Evolutionary conservation across 2,113 vertebrate genomes (phyloP), one percentile per base, ranked within the genome.

Genomic region (Forbesichthys papilliferus): DNA sequence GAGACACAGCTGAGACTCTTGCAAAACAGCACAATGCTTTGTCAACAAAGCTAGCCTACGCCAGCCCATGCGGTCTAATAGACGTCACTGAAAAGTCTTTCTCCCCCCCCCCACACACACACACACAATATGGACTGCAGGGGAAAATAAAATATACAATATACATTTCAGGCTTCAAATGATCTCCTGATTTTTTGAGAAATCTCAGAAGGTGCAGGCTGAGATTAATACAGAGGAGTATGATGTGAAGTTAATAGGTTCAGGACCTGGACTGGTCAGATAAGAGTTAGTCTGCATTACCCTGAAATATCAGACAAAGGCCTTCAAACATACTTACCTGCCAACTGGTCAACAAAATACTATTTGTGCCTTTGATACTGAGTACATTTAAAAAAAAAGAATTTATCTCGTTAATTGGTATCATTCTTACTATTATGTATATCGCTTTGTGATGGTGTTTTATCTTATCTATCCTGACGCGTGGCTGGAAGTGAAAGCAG

Each of bases 111-210:
- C 6, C 36, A 42, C 36, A 42, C 36, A 42, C 36, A 42, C 4
- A 42, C 36, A 42, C 36, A 8, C 36, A 42, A 5, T 42, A 42
- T 42, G 36, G 36, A 42, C 36, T 42, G 36, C 7, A 73, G 54
- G 49, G 42, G 51, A 64, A 61, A 73, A 67, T 57, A 0, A 5
- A 67, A 42, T 4, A 70, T 27, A 27, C 27, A 81, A 77, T 75
- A 61, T 75, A 83, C 69, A 73, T 62, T 81, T 84, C 47, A 83
- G 84, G 67, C 68, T 78, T 63, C 59, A 7, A 60, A 79, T 83
- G 79, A 85, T 84, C 80, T 84, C 66, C 42, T 62, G 74, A 79
- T 74, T 79, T 80, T 62, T 52, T 5, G 80, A 84, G 82, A 85
- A 80, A 86, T 83, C 73, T 68, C 66, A 66, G 73, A 70, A 53